A percentile compares a stretch with the other conserved stretches of the same genome.
Evolutionary conservation across 2,888 invertebrate genomes (phyloP).

Genomic region (Napeogenes sylphis): DNA sequence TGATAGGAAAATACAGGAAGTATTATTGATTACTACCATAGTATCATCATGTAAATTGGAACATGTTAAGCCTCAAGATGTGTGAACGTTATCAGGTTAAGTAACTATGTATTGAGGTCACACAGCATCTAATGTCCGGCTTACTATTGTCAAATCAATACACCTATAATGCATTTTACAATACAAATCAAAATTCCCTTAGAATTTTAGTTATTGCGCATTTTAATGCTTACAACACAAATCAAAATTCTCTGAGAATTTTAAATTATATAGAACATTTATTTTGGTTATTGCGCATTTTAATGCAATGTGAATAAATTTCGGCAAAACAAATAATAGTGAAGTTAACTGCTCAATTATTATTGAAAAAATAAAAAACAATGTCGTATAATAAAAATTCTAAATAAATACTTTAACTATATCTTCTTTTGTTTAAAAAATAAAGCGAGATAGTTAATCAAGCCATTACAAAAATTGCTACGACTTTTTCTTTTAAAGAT

Average conservation of each 20-base stretch:
- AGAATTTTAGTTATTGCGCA: not conserved
- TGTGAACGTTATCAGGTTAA: constrained; percentile 43
- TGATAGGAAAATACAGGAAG: too few relatives aligned
- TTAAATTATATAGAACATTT: not conserved
- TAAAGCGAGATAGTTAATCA: not conserved
- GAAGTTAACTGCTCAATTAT: too few relatives aligned
- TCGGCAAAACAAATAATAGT: too few relatives aligned
- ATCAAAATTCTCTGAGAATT: not conserved
- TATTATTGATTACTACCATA: too few relatives aligned
- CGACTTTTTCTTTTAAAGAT: too few relatives aligned
- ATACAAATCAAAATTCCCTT: not conserved
- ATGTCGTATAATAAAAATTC: too few relatives aligned
- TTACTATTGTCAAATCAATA: constrained; percentile 55
- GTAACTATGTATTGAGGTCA: constrained; percentile 61
- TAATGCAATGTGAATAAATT: not conserved
- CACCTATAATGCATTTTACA: constrained; percentile 32
- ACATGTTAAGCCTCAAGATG: constrained; percentile 14
- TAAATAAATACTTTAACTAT: too few relatives aligned
- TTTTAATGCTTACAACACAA: not conserved
- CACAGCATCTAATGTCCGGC: constrained; percentile 41
- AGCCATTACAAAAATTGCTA: not conserved
- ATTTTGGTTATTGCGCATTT: not conserved
- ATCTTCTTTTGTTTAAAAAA: too few relatives aligned
- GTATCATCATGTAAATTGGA: not conserved
- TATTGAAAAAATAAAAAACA: too few relatives aligned